These are phyloP conservation scores for Ectemnius cavifrons DNA, from an alignment of 2,888 invertebrate genomes.

Conservation along the genomic window DNA sequence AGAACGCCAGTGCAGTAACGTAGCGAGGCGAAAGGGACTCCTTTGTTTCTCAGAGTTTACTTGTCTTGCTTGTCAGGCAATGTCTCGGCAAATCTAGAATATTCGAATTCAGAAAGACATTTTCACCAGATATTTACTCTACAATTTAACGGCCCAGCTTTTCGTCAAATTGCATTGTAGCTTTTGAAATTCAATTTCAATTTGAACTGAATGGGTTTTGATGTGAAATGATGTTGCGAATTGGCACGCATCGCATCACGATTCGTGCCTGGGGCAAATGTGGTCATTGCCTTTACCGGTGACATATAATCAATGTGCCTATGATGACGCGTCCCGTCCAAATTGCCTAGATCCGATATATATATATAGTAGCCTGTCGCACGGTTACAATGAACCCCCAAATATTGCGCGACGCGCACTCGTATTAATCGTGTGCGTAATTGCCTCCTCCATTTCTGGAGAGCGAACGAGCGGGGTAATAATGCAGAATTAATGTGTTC, in stretches of 20 bases:
- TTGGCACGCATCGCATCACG: constrained; percentile 19
- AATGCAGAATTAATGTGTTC: not conserved
- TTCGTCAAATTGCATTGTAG: not conserved
- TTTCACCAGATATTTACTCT: not conserved
- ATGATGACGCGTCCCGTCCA: constrained; percentile 13
- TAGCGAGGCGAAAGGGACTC: not conserved
- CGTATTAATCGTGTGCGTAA: not conserved
- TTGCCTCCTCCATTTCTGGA: not conserved
- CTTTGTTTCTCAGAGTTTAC: not conserved
- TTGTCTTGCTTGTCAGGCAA: not conserved
- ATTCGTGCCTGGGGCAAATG: constrained; percentile 11
- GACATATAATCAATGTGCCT: constrained; percentile 40
- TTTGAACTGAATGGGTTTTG: not conserved
- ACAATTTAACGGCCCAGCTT: not conserved
- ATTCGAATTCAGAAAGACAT: not conserved
- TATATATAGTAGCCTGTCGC: not conserved
- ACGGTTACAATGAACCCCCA: not conserved
- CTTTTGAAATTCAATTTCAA: not conserved
- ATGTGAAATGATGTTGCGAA: constrained; percentile 14
- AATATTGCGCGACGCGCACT: not conserved
- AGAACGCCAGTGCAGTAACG: not conserved
- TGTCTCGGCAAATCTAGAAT: not conserved
- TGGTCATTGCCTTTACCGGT: constrained; percentile 26
- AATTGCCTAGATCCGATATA: not conserved
- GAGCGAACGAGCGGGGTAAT: not conserved